These are phyloP conservation scores for Atlantisia rogersi DNA, from an alignment of 2,113 vertebrate species.

Conservation along the genomic window DNA sequence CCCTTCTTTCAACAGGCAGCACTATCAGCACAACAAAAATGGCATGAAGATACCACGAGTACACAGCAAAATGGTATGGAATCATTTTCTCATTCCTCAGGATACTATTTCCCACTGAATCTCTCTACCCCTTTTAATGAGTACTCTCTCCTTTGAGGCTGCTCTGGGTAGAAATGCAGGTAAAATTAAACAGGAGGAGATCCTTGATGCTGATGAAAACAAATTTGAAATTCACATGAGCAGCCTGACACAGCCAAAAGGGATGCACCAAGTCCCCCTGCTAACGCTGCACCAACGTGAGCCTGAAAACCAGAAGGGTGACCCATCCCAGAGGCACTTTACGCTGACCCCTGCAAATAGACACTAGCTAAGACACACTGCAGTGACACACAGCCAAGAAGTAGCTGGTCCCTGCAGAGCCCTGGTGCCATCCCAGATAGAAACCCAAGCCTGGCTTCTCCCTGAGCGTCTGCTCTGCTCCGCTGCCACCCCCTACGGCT, in stretches of 20 bases:
- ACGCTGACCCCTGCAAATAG: neutral
- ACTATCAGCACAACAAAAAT: neutral
- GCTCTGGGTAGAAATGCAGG: neutral
- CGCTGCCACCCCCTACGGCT: neutral
- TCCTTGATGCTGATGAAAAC: neutral
- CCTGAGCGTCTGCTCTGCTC: neutral
- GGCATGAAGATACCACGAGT: neutral
- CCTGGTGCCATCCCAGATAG: neutral
- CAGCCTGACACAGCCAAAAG: neutral
- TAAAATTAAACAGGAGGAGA: neutral
- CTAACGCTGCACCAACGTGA: rapidly evolving
- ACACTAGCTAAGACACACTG: neutral
- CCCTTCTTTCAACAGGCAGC: neutral
- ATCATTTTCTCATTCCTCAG: neutral
- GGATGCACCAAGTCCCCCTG: neutral
- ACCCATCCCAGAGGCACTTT: neutral
- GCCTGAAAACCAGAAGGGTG: neutral
- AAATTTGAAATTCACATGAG: neutral
- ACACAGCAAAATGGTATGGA: neutral
- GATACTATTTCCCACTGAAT: neutral
- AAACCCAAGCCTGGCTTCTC: neutral
- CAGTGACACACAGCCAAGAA: neutral
- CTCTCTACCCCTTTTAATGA: neutral
- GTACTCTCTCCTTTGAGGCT: neutral
- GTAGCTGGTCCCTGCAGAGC: neutral